A percentile compares a stretch with the other conserved stretches of the same genome.
Conservation (phyloP, 1,140 invertebrate genomes). For the Ridgeia piscesae region DNA sequence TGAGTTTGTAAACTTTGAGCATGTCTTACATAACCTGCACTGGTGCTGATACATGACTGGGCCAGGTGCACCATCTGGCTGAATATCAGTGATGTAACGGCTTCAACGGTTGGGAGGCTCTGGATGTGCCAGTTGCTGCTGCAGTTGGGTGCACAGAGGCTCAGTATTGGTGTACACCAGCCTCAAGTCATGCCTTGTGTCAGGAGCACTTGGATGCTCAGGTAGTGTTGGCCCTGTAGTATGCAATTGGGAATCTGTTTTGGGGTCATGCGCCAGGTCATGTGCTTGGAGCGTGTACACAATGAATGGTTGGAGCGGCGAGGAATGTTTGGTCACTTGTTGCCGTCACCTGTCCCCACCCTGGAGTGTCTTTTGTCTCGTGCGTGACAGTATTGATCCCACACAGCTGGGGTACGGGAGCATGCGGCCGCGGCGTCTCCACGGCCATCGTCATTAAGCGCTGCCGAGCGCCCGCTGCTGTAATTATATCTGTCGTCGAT, state of each 20-base stretch:
- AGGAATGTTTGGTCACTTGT: background rate
- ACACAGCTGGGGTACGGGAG: background rate
- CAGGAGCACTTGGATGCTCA: background rate
- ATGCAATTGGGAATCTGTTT: background rate
- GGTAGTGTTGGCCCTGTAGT: background rate
- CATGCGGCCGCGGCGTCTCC: background rate
- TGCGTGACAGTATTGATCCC: background rate
- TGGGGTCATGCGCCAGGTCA: background rate
- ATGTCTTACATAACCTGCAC: background rate
- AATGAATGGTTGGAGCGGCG: background rate
- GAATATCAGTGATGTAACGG: background rate
- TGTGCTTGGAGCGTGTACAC: too few species aligned
- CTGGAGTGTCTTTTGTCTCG: background rate
- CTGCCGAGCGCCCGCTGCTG: background rate
- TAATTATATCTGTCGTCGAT: conserved; percentile 1
- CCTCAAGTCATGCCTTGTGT: too few species aligned
- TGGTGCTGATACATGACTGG: background rate
- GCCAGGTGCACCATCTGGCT: background rate
- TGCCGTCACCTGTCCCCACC: background rate
- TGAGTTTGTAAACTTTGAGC: background rate
- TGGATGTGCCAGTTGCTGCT: background rate
- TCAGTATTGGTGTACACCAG: background rate
- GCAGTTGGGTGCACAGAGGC: background rate
- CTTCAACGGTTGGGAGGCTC: background rate
- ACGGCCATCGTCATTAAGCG: background rate